Evolutionary conservation across 2,888 invertebrate genomes (phyloP), one percentile per base, ranked within the genome.

Genomic region (Limenitis arthemis): DNA sequence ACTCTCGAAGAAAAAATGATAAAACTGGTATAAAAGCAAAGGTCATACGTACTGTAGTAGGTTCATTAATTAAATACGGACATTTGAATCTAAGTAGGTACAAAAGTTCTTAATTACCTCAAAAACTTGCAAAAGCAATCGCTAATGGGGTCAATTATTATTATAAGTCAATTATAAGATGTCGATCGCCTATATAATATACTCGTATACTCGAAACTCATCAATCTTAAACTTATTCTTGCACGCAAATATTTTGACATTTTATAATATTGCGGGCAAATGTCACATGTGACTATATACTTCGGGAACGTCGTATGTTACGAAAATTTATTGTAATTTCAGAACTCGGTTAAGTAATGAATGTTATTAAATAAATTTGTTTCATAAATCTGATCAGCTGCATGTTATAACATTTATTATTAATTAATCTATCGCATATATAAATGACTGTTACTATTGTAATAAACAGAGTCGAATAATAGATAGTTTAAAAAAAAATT

Each of bases 151-250:
- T 60, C 58, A 60, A 62, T 62, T 57, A 61, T 62, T 57, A 61
- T 56, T 55, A 50, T 54, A 56, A 60, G 61, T 59, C 62, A 64
- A 64, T 64, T 63, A 64, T 61, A 44, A 53, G 54, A 62, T 57
- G 61, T 59, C 58, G 56, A 57, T 58, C 54, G 57, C 44, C 50
- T 41, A 31, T 46, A 38, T 38, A 49, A 49, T 55, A 54, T 57
- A 57, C 57, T 58, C 60, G 59, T 58, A 56, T 62, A 51, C 54
- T 52, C 54, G 55, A 63, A 58, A 51, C 62, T 61, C 64, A 64
- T 64, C 64, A 64, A 64, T 64, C 63, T 63, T 61, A 47, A 46
- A 55, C 56, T 54, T 50, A 56, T 58, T 56, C 59, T 57, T 56
- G 58, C 55, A 39, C 54, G 56, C 54, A 51, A 56, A 62, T 61